Conservation (phyloP, 2,797 vertebrate genomes). For the Mustela erminea region DNA sequence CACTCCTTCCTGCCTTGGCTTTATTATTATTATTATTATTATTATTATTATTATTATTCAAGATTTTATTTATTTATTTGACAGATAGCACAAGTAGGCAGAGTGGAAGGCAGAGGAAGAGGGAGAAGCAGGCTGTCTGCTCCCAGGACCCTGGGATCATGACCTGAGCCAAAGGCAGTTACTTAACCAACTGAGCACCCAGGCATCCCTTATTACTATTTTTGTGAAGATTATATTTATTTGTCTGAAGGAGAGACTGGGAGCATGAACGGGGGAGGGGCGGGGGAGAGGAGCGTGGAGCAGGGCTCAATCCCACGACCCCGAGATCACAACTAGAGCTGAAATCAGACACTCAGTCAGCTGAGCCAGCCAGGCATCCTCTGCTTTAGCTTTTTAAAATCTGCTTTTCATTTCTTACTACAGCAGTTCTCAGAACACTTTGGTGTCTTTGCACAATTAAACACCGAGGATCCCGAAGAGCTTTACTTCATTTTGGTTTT, state of each 20-base stretch:
- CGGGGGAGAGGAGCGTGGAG: background rate
- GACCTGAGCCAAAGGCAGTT: too few relatives aligned
- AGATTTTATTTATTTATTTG: too few relatives aligned
- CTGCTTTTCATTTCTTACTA: background rate
- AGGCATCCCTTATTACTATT: background rate
- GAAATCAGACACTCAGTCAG: background rate
- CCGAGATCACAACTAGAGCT: background rate
- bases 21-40: background rate
- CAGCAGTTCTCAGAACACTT: background rate
- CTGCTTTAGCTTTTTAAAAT: background rate
- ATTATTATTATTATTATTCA: too few relatives aligned
- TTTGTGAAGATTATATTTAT: background rate
- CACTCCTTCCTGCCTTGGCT: conserved; percentile 67
- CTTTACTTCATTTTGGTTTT: background rate
- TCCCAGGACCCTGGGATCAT: too few relatives aligned
- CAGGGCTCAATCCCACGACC: background rate
- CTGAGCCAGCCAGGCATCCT: background rate
- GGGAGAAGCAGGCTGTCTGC: too few relatives aligned
- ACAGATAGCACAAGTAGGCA: too few relatives aligned
- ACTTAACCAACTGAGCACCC: too few relatives aligned
- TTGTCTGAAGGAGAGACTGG: background rate
- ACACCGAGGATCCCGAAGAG: background rate
- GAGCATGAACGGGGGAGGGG: background rate
- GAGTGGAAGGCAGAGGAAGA: too few relatives aligned
- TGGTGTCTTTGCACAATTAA: background rate